Conservation (phyloP, 1,140 invertebrate genomes). For the Cryptotermes secundus region DNA sequence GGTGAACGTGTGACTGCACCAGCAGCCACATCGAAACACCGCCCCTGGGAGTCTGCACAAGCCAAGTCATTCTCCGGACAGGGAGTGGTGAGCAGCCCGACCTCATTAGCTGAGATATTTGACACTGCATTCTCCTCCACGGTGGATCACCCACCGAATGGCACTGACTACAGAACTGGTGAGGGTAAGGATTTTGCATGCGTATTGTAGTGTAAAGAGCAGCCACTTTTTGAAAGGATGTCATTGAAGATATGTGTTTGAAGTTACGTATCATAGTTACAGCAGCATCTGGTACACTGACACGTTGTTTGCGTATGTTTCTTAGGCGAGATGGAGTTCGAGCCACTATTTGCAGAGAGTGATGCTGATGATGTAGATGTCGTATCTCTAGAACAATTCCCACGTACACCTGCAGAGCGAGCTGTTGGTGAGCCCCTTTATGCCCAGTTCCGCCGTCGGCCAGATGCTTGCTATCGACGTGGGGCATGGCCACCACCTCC, state of each 20-base stretch:
- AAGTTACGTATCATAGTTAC: no score
- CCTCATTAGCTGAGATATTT: conserved; percentile 55
- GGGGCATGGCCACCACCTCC: background rate
- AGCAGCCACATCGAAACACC: conserved; percentile 37
- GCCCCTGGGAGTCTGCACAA: conserved; percentile 42
- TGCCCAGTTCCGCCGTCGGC: conserved; percentile 8
- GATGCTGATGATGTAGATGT: conserved; percentile 52
- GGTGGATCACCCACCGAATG: conserved; percentile 50
- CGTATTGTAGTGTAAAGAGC: no score
- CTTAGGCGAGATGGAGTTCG: conserved; percentile 52
- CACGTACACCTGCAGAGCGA: background rate
- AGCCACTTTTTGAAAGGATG: conserved; percentile 1
- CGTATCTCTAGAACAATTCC: conserved; percentile 32
- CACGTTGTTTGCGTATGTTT: background rate
- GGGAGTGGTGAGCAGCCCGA: conserved; percentile 48
- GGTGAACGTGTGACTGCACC: conserved; percentile 32
- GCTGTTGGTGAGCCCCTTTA: conserved; percentile 21
- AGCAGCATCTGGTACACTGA: no score
- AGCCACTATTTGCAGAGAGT: conserved; percentile 54
- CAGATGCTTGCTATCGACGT: conserved; percentile 16
- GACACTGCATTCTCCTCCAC: conserved; percentile 56
- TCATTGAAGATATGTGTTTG: no score
- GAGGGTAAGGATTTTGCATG: conserved; percentile 32
- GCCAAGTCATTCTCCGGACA: conserved; percentile 35
- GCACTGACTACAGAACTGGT: conserved; percentile 49